Percentiles rank a stretch among this genome's conserved stretches.
Evolutionary conservation across 2,113 vertebrate species (phyloP).

Genomic region (Lampris megalopsis): DNA sequence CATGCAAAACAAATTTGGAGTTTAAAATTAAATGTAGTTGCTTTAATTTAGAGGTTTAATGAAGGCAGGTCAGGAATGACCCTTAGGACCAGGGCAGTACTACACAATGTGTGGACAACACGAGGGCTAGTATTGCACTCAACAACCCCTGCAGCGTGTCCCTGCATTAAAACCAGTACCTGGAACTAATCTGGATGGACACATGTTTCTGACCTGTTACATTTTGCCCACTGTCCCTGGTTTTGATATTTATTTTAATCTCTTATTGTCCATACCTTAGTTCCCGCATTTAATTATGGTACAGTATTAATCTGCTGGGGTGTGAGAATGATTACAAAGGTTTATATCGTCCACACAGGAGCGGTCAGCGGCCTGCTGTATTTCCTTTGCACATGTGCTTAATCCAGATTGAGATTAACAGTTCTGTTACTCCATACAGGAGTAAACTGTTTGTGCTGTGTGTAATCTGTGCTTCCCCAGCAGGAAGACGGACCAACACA

Average conservation of each 20-base stretch:
- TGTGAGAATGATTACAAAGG: conserved; percentile 32
- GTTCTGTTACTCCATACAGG: conserved; percentile 20
- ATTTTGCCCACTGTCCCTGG: conserved; percentile 46
- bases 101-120: too few species aligned
- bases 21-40: too few species aligned
- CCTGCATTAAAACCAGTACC: conserved; percentile 25
- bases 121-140: conserved; percentile 1
- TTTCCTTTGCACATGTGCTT: conserved; percentile 45
- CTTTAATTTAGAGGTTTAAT: too few species aligned
- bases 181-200: conserved; percentile 48
- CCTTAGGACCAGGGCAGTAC: too few species aligned
- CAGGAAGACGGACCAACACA: conserved; percentile 20
- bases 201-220: conserved; percentile 6
- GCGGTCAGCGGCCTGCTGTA: conserved; percentile 9
- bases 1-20: too few species aligned
- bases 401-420: conserved; percentile 58
- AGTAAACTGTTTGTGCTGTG: conserved; percentile 25
- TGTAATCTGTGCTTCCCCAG: conserved; percentile 12
- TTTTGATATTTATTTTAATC: conserved; percentile 56
- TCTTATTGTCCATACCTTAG: conserved; percentile 45
- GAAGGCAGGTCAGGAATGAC: too few species aligned
- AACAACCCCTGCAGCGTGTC: conserved; percentile 1
- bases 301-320: conserved; percentile 54
- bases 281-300: conserved; percentile 39
- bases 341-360: conserved; percentile 10